Evolutionary conservation across 1,140 invertebrate genomes (phyloP), one percentile per base, ranked within the genome.

Genomic region (Macrobrachium nipponense): DNA sequence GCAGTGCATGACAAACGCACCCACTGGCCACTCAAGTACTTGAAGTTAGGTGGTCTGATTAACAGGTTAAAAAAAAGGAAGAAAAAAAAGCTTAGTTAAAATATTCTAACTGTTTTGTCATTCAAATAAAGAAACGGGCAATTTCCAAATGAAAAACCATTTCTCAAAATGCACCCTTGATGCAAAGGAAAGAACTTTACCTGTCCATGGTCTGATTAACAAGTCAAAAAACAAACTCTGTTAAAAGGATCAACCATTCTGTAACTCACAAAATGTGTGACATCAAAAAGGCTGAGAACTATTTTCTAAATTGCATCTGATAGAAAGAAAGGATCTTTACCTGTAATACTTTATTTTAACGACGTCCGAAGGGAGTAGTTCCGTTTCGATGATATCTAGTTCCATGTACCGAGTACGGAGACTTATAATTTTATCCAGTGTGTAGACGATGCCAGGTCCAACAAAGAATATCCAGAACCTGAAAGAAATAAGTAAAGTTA

Each of bases 381-480:
- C 98, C 0, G 98, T 99, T 91, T 98, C 96, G 18, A 99, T 94
- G 14, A 99, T 97, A 90, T 98, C 96, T 82, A 99, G 91, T 5
- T 98, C 96, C 93, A 99, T 96, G 89, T 97, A 98, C 91, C 96
- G 96, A 7, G 97, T 98, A 62, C 97, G 93, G 61, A 98, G 92
- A 83, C 97, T 98, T 0, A 99, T 96, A 91, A 97, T 95, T 92
- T 99, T 99, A 90, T 99, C 98, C 18, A 99, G 91, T 0, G 94
- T 95, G 88, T 90, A 90, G 51, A 93, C 89, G 77, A 93, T 91
- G 0, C 97, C 97, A 0, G 98, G 98, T 15, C 95, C 96, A 23
- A 98, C 92, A 90, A 99, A 98, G 91, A 99, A 99, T 88, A 98
- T 94, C 96, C 97, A 99, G 92, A 99, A 99, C 87, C 92, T 90